Evolutionary conservation across 2,797 vertebrate genomes (phyloP).

Genomic region (Phyllotis vaccarum): DNA sequence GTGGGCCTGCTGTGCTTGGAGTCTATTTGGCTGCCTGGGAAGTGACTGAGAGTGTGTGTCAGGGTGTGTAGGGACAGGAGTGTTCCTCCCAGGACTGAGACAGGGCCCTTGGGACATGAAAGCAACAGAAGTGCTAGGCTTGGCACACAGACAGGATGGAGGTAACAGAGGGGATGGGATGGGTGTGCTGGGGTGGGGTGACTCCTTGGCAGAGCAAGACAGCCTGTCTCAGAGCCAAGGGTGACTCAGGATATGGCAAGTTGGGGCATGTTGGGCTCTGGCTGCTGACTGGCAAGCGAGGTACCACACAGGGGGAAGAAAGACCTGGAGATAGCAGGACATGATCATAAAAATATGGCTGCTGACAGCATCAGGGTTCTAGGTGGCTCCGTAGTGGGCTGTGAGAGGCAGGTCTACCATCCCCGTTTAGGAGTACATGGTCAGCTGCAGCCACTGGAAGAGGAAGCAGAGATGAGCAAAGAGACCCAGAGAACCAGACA

Average conservation of each 20-base stretch:
- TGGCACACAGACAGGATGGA: slow-evolving; percentile 44
- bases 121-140: neutral
- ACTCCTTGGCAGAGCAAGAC: neutral
- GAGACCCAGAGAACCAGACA: neutral
- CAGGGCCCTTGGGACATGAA: slow-evolving; percentile 43
- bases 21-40: slow-evolving; percentile 43
- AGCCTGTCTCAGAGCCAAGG: slow-evolving; percentile 19
- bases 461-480: slow-evolving; percentile 58
- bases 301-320: neutral
- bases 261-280: slow-evolving; percentile 8
- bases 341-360: neutral
- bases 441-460: slow-evolving; percentile 94
- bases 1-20: slow-evolving; percentile 23
- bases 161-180: neutral
- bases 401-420: neutral
- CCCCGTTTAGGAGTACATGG: slow-evolving; percentile 93
- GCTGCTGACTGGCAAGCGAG: slow-evolving; percentile 6
- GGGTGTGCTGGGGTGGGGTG: neutral
- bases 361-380: neutral
- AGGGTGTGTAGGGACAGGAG: neutral
- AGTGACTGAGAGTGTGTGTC: slow-evolving; percentile 13
- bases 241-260: neutral
- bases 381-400: neutral
- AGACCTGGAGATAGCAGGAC: neutral
- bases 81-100: slow-evolving; percentile 32